These are phyloP conservation scores for Belgica antarctica DNA, from an alignment of 2,888 invertebrate genomes.

Conservation along the genomic window DNA sequence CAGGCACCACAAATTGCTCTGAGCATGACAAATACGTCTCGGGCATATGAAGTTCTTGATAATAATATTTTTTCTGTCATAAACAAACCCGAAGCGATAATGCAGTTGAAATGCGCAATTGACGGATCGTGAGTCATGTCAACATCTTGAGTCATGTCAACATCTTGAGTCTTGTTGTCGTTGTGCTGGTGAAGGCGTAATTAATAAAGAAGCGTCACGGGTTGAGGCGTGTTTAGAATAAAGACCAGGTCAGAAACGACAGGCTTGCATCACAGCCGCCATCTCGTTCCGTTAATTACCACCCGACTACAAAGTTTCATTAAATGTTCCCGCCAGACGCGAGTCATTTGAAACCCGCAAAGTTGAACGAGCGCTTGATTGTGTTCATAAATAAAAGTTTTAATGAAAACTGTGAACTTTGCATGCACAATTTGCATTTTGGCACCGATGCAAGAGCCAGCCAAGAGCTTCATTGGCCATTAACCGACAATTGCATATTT, in stretches of 20 bases:
- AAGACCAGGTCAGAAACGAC: no score
- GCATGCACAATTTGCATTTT: constrained; percentile 41
- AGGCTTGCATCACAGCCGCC: no score
- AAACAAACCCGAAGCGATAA: not conserved
- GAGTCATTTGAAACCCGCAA: not conserved
- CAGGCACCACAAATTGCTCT: not conserved
- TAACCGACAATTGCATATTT: constrained; percentile 35
- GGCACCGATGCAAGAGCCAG: no score
- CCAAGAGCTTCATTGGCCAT: no score
- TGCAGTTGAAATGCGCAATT: not conserved
- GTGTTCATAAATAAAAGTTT: not conserved
- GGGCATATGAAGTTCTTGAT: no score
- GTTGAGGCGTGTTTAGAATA: no score
- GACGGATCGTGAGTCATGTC: not conserved
- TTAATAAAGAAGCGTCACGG: no score
- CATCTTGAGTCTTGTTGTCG: not conserved
- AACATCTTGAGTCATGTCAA: not conserved
- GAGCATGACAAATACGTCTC: not conserved
- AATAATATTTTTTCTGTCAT: constrained; percentile 8
- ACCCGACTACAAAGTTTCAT: no score
- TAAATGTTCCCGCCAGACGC: no score
- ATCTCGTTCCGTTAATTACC: not conserved
- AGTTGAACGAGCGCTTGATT: not conserved
- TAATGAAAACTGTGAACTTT: not conserved
- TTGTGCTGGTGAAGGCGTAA: no score